Evolutionary conservation across 1,140 invertebrate species (phyloP).

Genomic region (Heliconius melpomene): DNA sequence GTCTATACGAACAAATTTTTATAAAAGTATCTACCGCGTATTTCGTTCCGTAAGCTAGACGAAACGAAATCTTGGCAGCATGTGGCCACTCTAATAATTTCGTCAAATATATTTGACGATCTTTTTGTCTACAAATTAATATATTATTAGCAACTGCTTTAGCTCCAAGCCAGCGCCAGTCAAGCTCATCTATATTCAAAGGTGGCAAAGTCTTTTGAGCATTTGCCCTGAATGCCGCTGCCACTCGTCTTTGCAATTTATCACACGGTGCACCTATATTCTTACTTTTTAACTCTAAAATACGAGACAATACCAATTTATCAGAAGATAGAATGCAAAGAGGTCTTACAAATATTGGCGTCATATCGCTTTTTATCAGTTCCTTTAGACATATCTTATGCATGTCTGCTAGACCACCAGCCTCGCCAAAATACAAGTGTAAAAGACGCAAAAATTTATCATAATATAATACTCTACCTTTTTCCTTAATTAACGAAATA

Average conservation of each 20-base stretch:
- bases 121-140: conserved; percentile 44
- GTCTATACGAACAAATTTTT: conserved; percentile 40
- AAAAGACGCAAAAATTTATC: conserved; percentile 52
- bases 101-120: conserved; percentile 42
- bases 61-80: conserved; percentile 41
- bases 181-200: conserved; percentile 45
- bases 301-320: conserved; percentile 16
- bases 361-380: conserved; percentile 28
- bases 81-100: conserved; percentile 44
- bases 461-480: conserved; percentile 37
- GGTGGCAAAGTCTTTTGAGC: conserved; percentile 44
- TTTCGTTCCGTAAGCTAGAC: conserved; percentile 42
- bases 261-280: background rate
- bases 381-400: conserved; percentile 40
- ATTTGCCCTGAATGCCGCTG: conserved; percentile 49
- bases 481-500: conserved; percentile 27
- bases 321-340: conserved; percentile 35
- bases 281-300: conserved; percentile 24
- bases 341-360: conserved; percentile 40
- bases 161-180: conserved; percentile 48
- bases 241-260: conserved; percentile 36
- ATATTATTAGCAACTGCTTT: conserved; percentile 55
- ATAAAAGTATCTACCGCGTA: conserved; percentile 39
- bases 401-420: conserved; percentile 47
- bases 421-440: conserved; percentile 54